Conservation (phyloP, 2,888 invertebrate genomes). For the Drosophila subquinaria region DNA sequence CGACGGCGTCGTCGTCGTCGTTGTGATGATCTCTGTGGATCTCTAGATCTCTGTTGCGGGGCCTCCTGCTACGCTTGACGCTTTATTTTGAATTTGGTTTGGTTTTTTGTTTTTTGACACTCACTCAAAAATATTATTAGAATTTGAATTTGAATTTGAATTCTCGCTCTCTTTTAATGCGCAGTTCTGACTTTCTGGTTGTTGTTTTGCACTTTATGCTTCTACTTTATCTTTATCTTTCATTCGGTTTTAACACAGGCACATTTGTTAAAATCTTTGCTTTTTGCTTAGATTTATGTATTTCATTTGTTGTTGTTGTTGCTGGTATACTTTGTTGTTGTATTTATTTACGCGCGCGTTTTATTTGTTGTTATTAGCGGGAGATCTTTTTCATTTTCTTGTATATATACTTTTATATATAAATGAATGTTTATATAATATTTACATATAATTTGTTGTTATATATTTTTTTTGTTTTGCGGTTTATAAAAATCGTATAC, state of each 20-base stretch:
- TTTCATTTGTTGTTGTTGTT: slow-evolving; percentile 54
- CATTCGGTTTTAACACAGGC: slow-evolving; percentile 77
- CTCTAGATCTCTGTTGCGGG: slow-evolving; percentile 20
- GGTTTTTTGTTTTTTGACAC: slow-evolving; percentile 44
- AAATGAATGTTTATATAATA: slow-evolving; percentile 71
- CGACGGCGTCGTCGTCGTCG: slow-evolving; percentile 18
- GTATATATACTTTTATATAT: slow-evolving; percentile 40
- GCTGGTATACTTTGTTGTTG: slow-evolving; percentile 71
- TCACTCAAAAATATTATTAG: slow-evolving; percentile 61
- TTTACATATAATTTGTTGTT: slow-evolving; percentile 72
- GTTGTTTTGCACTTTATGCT: slow-evolving; percentile 49
- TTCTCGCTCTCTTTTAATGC: slow-evolving; percentile 4
- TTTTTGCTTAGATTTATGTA: slow-evolving; percentile 61
- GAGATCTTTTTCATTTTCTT: slow-evolving; percentile 62
- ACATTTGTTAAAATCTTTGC: slow-evolving; percentile 78
- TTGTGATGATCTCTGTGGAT: slow-evolving; percentile 21
- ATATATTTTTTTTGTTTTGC: slow-evolving; percentile 60
- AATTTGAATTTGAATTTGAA: slow-evolving; percentile 30
- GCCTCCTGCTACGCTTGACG: slow-evolving; percentile 62
- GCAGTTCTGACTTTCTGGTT: slow-evolving; percentile 21
- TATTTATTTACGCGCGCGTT: slow-evolving; percentile 75
- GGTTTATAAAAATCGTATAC: slow-evolving; percentile 81
- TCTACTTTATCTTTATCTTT: slow-evolving; percentile 32
- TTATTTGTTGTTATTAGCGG: slow-evolving; percentile 63
- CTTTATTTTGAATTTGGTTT: slow-evolving; percentile 13